Evolutionary conservation across 2,113 vertebrate genomes (phyloP).

Genomic region (Rissa tridactyla): DNA sequence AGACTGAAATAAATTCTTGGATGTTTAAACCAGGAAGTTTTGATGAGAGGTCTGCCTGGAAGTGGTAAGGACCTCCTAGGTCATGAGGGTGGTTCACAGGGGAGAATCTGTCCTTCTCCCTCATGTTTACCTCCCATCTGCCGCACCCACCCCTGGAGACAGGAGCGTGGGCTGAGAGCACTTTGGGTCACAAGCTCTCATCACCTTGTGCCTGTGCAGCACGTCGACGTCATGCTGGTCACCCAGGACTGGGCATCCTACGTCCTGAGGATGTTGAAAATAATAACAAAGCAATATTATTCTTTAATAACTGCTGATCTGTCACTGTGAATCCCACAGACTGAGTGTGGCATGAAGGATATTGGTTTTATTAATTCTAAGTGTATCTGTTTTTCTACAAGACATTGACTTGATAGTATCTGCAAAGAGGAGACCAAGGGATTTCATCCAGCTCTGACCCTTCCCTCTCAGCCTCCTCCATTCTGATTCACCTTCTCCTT

Average conservation of each 20-base stretch:
- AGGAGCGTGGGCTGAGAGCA: fast-evolving
- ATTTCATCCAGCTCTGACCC: not conserved
- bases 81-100: not conserved
- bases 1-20: not conserved
- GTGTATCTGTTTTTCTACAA: not conserved
- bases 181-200: not conserved
- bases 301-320: not conserved
- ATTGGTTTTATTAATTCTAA: not conserved
- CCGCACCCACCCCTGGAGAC: not conserved
- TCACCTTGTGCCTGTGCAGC: not conserved
- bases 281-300: not conserved
- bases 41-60: not conserved
- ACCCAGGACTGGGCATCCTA: not conserved
- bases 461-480: not conserved
- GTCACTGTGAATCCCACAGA: not conserved
- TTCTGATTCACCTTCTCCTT: slow-evolving; percentile 9
- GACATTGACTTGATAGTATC: not conserved
- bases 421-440: not conserved
- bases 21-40: not conserved
- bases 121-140: not conserved
- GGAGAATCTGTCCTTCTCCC: not conserved
- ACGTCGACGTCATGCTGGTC: fast-evolving
- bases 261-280: not conserved
- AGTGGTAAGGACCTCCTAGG: not conserved
- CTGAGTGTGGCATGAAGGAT: not conserved